Evolutionary conservation across 1,140 invertebrate species (phyloP).

Genomic region (Drosophila paulistorum): DNA sequence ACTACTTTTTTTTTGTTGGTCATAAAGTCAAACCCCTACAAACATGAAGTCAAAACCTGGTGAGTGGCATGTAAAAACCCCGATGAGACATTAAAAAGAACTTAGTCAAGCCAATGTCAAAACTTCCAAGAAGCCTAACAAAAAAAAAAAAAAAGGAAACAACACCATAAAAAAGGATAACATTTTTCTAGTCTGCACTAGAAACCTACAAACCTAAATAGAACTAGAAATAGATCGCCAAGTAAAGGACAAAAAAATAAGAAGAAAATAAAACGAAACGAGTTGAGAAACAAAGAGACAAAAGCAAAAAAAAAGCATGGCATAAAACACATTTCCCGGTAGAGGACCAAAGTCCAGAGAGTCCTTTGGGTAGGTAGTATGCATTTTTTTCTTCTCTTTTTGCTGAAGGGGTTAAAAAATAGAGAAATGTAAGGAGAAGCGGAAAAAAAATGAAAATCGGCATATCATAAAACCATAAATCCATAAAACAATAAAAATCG

Average conservation of each 20-base stretch:
- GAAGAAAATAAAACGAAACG: slow-evolving; percentile 30
- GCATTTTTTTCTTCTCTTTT: neutral
- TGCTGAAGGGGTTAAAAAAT: slow-evolving; percentile 72
- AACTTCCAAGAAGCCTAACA: slow-evolving; percentile 38
- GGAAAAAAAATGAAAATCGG: slow-evolving; percentile 29
- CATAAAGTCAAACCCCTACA: slow-evolving; percentile 74
- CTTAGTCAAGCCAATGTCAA: slow-evolving; percentile 27
- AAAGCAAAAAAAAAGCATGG: slow-evolving; percentile 17
- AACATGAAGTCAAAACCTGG: slow-evolving; percentile 71
- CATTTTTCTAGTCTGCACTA: slow-evolving; percentile 52
- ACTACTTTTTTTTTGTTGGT: slow-evolving; percentile 14
- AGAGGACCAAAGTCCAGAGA: slow-evolving; percentile 6
- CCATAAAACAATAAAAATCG: slow-evolving; percentile 57
- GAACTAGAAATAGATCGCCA: slow-evolving; percentile 55
- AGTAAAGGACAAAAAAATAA: slow-evolving; percentile 49
- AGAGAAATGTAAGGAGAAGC: neutral
- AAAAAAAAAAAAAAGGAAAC: slow-evolving; percentile 28
- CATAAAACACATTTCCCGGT: slow-evolving; percentile 67
- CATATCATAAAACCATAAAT: slow-evolving; percentile 75
- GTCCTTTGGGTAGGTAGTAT: slow-evolving; percentile 31
- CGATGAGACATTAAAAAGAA: slow-evolving; percentile 48
- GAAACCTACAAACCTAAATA: slow-evolving; percentile 78
- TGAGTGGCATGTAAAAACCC: slow-evolving; percentile 38
- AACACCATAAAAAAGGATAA: neutral
- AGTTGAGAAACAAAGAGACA: neutral